phyloP scores from a whole-genome alignment of 2,797 vertebrate species.

The Percopsis omiscomaycus region DNA sequence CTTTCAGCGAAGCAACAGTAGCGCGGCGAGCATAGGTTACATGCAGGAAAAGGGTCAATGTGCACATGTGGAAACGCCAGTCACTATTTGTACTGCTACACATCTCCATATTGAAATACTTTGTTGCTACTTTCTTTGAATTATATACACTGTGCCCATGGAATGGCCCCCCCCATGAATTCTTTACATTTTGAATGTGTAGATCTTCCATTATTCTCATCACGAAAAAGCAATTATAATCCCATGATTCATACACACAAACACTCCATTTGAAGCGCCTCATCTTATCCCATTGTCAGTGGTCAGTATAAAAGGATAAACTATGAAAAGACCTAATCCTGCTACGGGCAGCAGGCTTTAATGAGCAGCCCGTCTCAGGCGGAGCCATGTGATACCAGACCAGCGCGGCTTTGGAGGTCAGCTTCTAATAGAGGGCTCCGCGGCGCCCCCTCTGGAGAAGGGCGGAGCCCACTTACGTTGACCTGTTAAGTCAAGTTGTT shows the following conservation, averaged over 20 bases:
- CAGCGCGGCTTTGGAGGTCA: constrained; percentile 63
- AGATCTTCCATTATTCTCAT: constrained; percentile 77
- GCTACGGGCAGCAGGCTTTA: constrained; percentile 73
- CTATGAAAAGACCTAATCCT: constrained; percentile 78
- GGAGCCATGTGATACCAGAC: constrained; percentile 70
- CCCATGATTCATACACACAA: constrained; percentile 71
- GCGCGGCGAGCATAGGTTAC: constrained; percentile 62
- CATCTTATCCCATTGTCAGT: constrained; percentile 72
- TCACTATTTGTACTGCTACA: no score
- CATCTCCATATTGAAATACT: constrained; percentile 41
- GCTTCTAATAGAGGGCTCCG: constrained; percentile 75
- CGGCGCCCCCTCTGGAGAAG: constrained; percentile 75
- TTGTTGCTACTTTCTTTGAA: constrained; percentile 64
- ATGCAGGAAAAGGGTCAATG: constrained; percentile 24
- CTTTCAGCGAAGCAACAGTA: constrained; percentile 64
- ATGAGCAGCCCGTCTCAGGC: constrained; percentile 77
- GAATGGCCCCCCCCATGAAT: constrained; percentile 75
- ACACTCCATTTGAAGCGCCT: constrained; percentile 63
- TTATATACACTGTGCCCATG: constrained; percentile 64
- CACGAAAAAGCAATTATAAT: constrained; percentile 79
- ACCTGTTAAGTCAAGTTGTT: constrained; percentile 82
- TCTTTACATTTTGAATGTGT: constrained; percentile 69
- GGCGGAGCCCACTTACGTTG: constrained; percentile 77
- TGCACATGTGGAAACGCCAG: no score
- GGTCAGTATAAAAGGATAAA: constrained; percentile 75